These are phyloP conservation scores for Zaprionus camerounensis DNA, from an alignment of 1,140 invertebrate species.

Conservation along the genomic window DNA sequence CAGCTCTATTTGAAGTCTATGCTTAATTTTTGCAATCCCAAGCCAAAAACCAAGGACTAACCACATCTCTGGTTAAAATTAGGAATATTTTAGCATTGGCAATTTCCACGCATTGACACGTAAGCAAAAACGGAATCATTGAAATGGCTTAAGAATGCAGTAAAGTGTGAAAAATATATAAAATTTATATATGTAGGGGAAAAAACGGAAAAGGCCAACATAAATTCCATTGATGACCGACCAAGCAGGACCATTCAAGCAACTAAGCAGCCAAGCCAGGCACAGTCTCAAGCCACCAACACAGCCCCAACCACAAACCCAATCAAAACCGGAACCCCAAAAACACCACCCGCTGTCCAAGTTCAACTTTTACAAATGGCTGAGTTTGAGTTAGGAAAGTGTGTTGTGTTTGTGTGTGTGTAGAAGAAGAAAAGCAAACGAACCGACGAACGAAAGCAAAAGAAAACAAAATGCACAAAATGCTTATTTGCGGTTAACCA, in stretches of 20 bases:
- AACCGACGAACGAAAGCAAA: slow-evolving; percentile 32
- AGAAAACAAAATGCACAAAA: slow-evolving; percentile 73
- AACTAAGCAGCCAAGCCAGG: slow-evolving; percentile 28
- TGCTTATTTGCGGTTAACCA: slow-evolving; percentile 77
- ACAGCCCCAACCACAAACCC: slow-evolving; percentile 3
- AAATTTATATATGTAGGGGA: slow-evolving; percentile 8
- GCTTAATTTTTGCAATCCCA: no score
- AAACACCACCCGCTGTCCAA: slow-evolving; percentile 28
- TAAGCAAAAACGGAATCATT: slow-evolving; percentile 27
- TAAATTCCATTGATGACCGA: slow-evolving; percentile 46
- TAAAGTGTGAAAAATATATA: slow-evolving; percentile 48
- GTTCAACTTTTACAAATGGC: slow-evolving; percentile 64
- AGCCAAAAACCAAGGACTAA: background rate
- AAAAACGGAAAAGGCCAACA: slow-evolving; percentile 26
- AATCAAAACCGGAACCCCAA: slow-evolving; percentile 15
- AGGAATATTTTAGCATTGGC: slow-evolving; percentile 19
- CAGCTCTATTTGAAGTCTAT: no score
- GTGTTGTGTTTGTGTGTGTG: background rate
- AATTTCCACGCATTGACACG: slow-evolving; percentile 38
- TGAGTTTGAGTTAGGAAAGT: slow-evolving; percentile 62
- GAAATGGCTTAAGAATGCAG: slow-evolving; percentile 31
- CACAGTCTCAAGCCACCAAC: slow-evolving; percentile 1
- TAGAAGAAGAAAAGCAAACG: slow-evolving; percentile 18
- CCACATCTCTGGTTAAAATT: slow-evolving; percentile 17
- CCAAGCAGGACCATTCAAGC: slow-evolving; percentile 36